Conservation (phyloP, 2,113 vertebrate genomes). For the Drymodes brunneopygia region DNA sequence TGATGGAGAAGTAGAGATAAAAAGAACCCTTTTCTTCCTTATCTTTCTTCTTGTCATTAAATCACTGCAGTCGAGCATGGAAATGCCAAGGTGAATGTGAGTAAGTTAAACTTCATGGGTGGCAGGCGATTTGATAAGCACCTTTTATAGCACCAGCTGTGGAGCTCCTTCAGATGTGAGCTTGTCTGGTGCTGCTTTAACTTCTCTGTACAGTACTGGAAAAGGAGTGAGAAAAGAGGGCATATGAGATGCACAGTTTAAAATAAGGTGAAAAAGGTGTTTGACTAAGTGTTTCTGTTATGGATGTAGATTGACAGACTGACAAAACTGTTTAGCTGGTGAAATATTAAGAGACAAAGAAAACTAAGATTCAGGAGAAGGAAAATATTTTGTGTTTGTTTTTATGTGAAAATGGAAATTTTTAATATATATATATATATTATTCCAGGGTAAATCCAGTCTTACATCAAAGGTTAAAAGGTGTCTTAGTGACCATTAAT, state of each 20-base stretch:
- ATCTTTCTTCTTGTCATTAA: neutral
- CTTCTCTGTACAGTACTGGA: neutral
- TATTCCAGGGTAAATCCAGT: neutral
- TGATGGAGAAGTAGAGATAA: neutral
- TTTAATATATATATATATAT: no score
- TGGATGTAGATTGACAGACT: neutral
- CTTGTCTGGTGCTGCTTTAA: neutral
- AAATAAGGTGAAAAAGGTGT: neutral
- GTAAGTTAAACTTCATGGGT: neutral
- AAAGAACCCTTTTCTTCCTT: neutral
- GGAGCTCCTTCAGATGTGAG: neutral
- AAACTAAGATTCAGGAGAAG: neutral
- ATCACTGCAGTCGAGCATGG: neutral
- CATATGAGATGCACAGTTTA: neutral
- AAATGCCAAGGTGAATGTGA: neutral
- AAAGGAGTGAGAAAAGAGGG: neutral
- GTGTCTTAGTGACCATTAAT: neutral
- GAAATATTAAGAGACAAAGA: neutral
- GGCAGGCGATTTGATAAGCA: fast-evolving
- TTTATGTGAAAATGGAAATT: neutral
- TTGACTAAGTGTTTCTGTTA: neutral
- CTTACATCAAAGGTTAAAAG: neutral
- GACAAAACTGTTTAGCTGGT: neutral
- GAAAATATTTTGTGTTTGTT: neutral
- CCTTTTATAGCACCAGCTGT: neutral